Percentiles rank a stretch among this genome's conserved stretches.
These are phyloP conservation scores for Crematogaster levior DNA, from an alignment of 2,888 invertebrate species.

Conservation along the genomic window DNA sequence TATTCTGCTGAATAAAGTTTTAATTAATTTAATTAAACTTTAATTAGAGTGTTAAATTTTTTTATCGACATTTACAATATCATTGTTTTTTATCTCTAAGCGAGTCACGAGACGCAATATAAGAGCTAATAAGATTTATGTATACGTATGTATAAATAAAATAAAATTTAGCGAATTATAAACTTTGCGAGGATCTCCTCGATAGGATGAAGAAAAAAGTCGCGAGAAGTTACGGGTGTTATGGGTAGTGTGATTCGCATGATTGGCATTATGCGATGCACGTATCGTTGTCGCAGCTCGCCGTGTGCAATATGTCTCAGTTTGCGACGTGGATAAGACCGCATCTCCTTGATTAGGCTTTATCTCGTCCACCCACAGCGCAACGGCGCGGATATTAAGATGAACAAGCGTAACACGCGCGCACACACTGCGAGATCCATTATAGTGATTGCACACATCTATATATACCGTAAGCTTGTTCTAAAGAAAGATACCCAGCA, in stretches of 20 bases:
- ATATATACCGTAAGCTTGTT: neutral
- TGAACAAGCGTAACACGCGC: conserved; percentile 51
- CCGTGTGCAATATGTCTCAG: conserved; percentile 68
- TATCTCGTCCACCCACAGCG: conserved; percentile 70
- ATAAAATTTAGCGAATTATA: neutral
- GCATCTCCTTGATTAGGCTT: conserved; percentile 69
- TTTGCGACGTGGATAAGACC: conserved; percentile 59
- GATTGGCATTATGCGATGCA: conserved; percentile 50
- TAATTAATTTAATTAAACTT: neutral
- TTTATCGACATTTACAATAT: neutral
- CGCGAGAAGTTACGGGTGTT: conserved; percentile 16
- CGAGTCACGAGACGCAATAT: neutral
- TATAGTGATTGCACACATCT: conserved; percentile 15
- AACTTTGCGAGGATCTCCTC: neutral
- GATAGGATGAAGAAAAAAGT: conserved; percentile 24
- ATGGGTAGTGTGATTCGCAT: conserved; percentile 33
- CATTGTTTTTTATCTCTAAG: neutral
- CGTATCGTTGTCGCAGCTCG: conserved; percentile 42
- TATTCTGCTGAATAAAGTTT: neutral
- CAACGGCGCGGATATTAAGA: conserved; percentile 66
- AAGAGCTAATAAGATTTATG: neutral
- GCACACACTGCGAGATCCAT: conserved; percentile 24
- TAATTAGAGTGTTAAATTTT: neutral
- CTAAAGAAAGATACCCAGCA: neutral
- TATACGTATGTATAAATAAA: neutral